These are phyloP conservation scores for Chloroceryle amazona DNA, from an alignment of 2,797 vertebrate species.

Conservation along the genomic window DNA sequence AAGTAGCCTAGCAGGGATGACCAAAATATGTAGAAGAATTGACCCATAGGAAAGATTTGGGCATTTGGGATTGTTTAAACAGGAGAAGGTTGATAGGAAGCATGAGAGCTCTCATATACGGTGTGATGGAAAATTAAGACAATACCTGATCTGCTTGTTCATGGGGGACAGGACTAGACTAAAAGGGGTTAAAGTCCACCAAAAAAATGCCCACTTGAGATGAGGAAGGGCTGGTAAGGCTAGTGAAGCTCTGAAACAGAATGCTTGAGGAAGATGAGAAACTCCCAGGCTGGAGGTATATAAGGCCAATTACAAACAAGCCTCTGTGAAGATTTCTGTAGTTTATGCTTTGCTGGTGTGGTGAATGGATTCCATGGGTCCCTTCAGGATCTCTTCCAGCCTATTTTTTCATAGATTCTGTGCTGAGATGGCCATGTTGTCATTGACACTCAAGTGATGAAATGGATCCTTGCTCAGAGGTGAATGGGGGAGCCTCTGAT, in stretches of 20 bases:
- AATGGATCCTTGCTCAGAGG: background rate
- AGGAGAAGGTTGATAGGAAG: background rate
- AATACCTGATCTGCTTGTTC: background rate
- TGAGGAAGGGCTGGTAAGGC: background rate
- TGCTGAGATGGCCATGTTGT: background rate
- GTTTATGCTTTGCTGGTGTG: background rate
- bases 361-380: background rate
- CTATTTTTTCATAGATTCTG: background rate
- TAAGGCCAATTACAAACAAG: background rate
- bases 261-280: background rate
- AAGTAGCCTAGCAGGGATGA: background rate
- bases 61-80: background rate
- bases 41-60: background rate
- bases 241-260: background rate
- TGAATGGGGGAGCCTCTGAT: background rate
- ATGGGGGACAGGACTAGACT: background rate
- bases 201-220: background rate
- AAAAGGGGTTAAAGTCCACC: background rate
- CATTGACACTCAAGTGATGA: background rate
- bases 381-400: background rate
- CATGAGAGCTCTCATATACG: background rate
- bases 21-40: background rate
- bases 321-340: background rate
- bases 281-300: accelerated
- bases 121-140: background rate